Evolutionary conservation across 2,888 invertebrate genomes (phyloP), one percentile per base, ranked within the genome.

Genomic region (Sphaerolaimus hirsutus): DNA sequence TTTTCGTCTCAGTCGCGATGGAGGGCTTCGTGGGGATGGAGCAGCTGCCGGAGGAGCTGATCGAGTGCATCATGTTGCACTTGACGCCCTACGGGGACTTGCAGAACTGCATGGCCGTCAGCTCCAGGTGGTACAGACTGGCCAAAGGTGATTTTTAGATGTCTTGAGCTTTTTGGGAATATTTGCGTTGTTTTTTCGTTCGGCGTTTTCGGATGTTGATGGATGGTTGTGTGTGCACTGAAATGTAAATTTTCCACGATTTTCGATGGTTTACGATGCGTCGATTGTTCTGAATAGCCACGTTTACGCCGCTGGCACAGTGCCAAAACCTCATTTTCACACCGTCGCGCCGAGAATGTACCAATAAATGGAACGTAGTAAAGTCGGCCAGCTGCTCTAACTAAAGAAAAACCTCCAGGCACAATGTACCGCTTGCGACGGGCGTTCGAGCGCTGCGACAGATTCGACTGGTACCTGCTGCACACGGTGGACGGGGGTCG

Each of bases 61-160:
- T 91, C 55, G 87, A 87, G 68, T 83, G 81, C 63, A 82, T 91
- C 62, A 72, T 91, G 53, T 75, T 79, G 54, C 74, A 82, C 62
- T 68, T 89, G 53, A 80, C 83, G 47, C 87, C 87, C 0, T 91
- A 91, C 62, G 76, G 76, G 63, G 86, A 89, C 69, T 69, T 87
- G 54, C 77, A 82, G 65, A 75, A 77, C 62, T 83, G 84, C 63
- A 78, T 76, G 72, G 67, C 75, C 51, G 87, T 89, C 37, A 82
- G 79, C 58, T 79, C 77, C 64, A 73, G 81, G 61, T 91, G 87
- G 87, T 75, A 76, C 63, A 72, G 72, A 57, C 76, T 80, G 59
- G 78, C 80, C 46, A 74, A 76, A 71, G 82, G 87, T 86, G 32
- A 12, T 32, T 12, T 17, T 32, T 71, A 72, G 76, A 36, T 21